Base-by-base conservation (phyloP, 2,888 invertebrate species). In the Caenorhabditis macrosperma region DNA sequence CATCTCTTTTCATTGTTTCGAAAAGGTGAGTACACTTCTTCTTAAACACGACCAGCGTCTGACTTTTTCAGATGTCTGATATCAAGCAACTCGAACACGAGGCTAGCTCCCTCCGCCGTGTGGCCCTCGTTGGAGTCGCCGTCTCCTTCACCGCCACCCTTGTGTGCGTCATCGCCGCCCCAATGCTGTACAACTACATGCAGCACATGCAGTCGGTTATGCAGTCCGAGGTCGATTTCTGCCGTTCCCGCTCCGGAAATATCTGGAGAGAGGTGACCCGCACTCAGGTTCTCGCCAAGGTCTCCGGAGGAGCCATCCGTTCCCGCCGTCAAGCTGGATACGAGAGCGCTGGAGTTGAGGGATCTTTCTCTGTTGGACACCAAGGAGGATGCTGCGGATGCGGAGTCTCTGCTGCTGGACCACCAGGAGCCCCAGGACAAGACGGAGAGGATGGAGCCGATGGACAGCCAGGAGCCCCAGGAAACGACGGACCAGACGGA, bases 251-350 rank as follows among this genome's bases (percentile, higher is more conserved):
- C 24, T 86, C 86, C 55, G 69, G 77, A 68, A 85, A 84, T 82
- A 83, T 88, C 80, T 87, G 87, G 88, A 78, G 81, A 67, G 88
- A 88, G 72, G 86, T 86, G 24, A 84, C 86, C 69, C 79, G 85
- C 54, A 87, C 87, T 6, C 86, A 86, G 74, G 82, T 84, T 60
- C 79, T 85, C 57, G 82, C 84, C 50, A 83, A 83, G 74, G 85
- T 85, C n/a, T 75, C 76, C 44, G 85, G 85, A 67, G 85, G 83
- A 81, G 72, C 80, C 26, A 52, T 82, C 63, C 55, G 85, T 33
- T 81, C 77, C 61, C 76, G 79, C 50, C 81, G 84, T 77, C 83
- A 84, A 67, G 82, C 85, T 79, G 85, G 85, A 76, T 84, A 84
- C 71, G 76, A 80, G 48, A 75, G 63, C 68, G 74, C 72, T 41